A percentile compares a stretch with the other conserved stretches of the same genome.
These are phyloP conservation scores for Psilopogon haemacephalus DNA, from an alignment of 2,113 vertebrate genomes.

Conservation along the genomic window DNA sequence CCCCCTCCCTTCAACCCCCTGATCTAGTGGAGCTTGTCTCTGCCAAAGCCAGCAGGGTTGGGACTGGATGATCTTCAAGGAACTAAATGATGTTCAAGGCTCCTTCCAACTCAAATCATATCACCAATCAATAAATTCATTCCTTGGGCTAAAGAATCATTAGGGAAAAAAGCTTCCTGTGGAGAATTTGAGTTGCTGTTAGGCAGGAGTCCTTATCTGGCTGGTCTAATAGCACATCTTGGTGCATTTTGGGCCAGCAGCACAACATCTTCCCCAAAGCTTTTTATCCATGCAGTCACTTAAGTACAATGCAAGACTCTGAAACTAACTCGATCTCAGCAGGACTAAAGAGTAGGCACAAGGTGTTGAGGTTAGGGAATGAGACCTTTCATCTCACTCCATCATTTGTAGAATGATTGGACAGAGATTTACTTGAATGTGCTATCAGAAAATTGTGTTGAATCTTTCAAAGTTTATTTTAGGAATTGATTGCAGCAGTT, in stretches of 20 bases:
- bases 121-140: not conserved
- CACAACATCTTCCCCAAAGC: not conserved
- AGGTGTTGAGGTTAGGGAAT: not conserved
- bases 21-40: too few relatives aligned
- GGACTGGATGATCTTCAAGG: too few relatives aligned
- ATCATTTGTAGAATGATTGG: not conserved
- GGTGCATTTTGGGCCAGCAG: not conserved
- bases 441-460: not conserved
- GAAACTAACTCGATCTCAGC: not conserved
- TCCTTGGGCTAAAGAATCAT: constrained; percentile 4
- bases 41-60: too few relatives aligned
- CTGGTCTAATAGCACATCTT: not conserved
- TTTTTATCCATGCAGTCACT: not conserved
- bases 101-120: too few relatives aligned
- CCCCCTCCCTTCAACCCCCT: too few relatives aligned
- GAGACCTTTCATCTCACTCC: not conserved
- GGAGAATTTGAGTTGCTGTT: not conserved
- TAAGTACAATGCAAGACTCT: not conserved
- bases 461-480: not conserved
- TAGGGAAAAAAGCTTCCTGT: not conserved
- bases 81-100: too few relatives aligned
- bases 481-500: not conserved
- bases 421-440: not conserved
- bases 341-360: accelerated
- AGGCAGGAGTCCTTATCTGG: not conserved